These are phyloP conservation scores for Xenotilapia longispinis DNA, from an alignment of 2,113 vertebrate species.

Conservation along the genomic window DNA sequence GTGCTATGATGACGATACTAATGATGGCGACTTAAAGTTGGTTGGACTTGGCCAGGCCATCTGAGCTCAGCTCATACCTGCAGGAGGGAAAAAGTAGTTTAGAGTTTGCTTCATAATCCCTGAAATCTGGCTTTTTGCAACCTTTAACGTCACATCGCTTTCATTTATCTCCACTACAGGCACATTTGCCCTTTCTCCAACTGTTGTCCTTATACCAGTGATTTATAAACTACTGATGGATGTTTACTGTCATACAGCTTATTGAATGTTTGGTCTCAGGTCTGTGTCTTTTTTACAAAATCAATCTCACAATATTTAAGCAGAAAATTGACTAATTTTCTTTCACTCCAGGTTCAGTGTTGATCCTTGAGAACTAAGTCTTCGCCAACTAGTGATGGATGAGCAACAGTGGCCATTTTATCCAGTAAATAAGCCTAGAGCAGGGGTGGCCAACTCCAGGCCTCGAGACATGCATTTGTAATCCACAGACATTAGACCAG, in stretches of 20 bases:
- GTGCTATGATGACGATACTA: not conserved
- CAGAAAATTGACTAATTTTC: not conserved
- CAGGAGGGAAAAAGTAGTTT: not conserved
- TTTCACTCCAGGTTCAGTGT: not conserved
- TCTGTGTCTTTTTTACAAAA: not conserved
- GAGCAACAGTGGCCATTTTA: not conserved
- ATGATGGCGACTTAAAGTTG: constrained; percentile 53
- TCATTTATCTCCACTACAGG: not conserved
- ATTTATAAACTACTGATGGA: not conserved
- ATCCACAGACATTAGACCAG: not conserved
- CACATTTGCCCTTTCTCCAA: not conserved
- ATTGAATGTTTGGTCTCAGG: not conserved
- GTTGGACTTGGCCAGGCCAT: constrained; percentile 70
- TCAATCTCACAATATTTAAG: not conserved
- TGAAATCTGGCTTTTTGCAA: not conserved
- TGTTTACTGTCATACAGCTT: not conserved
- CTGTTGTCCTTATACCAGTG: not conserved
- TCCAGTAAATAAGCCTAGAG: not conserved
- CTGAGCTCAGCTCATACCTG: constrained; percentile 92
- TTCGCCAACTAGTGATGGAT: not conserved
- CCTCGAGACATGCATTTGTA: not conserved
- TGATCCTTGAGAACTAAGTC: not conserved
- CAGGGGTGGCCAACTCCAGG: too few species aligned
- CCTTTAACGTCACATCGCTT: not conserved
- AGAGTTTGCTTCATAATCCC: not conserved